Percentiles rank a stretch among this genome's conserved stretches.
These are phyloP conservation scores for Nyctibius bracteatus DNA, from an alignment of 2,113 vertebrate species.

Conservation along the genomic window DNA sequence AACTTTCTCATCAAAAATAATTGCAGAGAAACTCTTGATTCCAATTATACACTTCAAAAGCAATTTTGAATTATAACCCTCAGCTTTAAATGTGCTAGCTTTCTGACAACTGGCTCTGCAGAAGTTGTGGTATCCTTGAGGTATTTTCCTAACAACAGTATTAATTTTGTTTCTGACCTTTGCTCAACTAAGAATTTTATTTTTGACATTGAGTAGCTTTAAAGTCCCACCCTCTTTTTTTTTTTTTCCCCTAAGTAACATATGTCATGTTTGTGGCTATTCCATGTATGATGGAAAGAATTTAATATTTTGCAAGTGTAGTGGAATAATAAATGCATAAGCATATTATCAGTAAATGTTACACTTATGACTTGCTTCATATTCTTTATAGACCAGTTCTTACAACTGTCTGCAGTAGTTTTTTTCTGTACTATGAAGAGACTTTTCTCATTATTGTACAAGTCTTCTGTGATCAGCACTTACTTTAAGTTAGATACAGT, in stretches of 20 bases:
- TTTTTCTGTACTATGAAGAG: neutral
- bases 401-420: neutral
- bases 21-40: constrained; percentile 42
- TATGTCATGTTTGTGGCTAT: neutral
- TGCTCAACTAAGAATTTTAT: neutral
- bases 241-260: neutral
- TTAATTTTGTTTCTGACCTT: constrained; percentile 3
- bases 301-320: neutral
- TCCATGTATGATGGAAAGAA: neutral
- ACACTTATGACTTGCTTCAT: neutral
- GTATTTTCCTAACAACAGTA: neutral
- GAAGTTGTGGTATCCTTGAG: constrained; percentile 2
- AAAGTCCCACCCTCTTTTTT: neutral
- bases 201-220: neutral
- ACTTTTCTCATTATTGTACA: neutral
- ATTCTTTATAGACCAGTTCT: neutral
- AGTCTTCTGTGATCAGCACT: neutral
- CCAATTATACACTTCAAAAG: constrained; percentile 55
- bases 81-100: neutral
- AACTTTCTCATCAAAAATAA: constrained; percentile 58
- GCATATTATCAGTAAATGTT: neutral
- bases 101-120: neutral
- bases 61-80: constrained; percentile 33
- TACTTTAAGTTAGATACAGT: neutral
- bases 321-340: neutral